Base-by-base conservation (phyloP, 1,140 invertebrate genomes). In the Nixonia krombeini region DNA sequence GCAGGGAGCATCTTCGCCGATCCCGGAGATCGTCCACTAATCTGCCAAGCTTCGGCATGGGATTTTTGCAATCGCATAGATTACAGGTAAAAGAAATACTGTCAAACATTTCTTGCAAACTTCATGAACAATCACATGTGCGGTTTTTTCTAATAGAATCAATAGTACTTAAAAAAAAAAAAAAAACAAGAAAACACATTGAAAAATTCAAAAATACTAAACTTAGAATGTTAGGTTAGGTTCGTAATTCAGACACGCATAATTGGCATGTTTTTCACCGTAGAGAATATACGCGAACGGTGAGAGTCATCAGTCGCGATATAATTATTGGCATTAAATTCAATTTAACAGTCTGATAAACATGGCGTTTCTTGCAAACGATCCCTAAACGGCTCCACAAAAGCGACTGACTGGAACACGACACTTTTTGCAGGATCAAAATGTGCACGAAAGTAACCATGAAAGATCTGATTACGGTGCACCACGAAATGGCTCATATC, bases 401-500 rank as follows among this genome's bases (percentile, higher is more conserved):
- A n/a, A n/a, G n/a, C n/a, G n/a, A n/a, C n/a, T n/a, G n/a, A n/a
- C n/a, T n/a, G n/a, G n/a, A n/a, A n/a, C n/a, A n/a, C n/a, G n/a
- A 21, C 6, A n/a, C 37, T 21, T 50, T 44, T 88, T 89, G 62
- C 84, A 96, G 96, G 57, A 96, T 99, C 42, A 99, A 98, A 86
- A 95, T 96, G 92, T 99, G 96, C 78, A 94, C 96, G 0, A 90
- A 93, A 53, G 89, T 97, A 1, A 94, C 90, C 47, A 93, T 94
- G 89, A 92, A 93, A 50, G 93, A 97, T 81, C 85, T 98, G 28
- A 90, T 96, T 44, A 97, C 94, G 0, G 92, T 92, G 17, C 96
- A 98, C 76, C 96, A 98, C 74, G 95, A 97, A 85, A 91, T 96
- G 93, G 93, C 93, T 2, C 95, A 97, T 75, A 92, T 96, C 50